These are phyloP conservation scores for Venusia cambrica DNA, from an alignment of 2,888 invertebrate genomes.

Conservation along the genomic window DNA sequence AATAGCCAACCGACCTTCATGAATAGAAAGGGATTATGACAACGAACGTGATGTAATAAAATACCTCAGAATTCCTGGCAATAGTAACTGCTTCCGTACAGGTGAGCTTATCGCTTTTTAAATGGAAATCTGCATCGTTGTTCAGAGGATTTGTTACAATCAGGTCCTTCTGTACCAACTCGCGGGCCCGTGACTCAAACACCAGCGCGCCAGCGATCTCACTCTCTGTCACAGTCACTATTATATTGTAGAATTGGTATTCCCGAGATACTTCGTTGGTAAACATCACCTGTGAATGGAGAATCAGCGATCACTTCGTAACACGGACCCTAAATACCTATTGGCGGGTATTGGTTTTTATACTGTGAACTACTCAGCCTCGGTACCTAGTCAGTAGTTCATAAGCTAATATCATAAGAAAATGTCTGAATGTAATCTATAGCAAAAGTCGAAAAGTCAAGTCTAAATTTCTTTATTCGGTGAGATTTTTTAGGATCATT, in stretches of 20 bases:
- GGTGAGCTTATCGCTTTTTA: slow-evolving; percentile 47
- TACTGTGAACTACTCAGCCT: too few relatives aligned
- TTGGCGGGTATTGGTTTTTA: too few relatives aligned
- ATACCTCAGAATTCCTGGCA: slow-evolving; percentile 60
- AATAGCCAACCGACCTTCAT: too few relatives aligned
- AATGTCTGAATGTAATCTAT: too few relatives aligned
- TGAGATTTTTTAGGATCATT: too few relatives aligned
- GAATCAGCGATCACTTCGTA: not conserved
- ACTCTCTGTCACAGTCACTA: slow-evolving; percentile 48
- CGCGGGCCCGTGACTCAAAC: slow-evolving; percentile 59
- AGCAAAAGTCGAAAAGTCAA: too few relatives aligned
- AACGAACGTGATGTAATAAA: too few relatives aligned
- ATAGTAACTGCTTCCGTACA: slow-evolving; percentile 49
- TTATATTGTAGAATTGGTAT: slow-evolving; percentile 65
- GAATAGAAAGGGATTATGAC: too few relatives aligned
- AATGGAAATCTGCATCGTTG: slow-evolving; percentile 42
- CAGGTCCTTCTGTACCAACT: slow-evolving; percentile 54
- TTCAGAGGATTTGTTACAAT: slow-evolving; percentile 55
- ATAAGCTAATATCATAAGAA: too few relatives aligned
- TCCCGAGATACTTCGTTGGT: slow-evolving; percentile 55
- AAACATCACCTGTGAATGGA: slow-evolving; percentile 55
- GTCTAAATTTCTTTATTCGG: too few relatives aligned
- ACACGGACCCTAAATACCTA: too few relatives aligned
- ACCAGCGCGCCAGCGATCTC: slow-evolving; percentile 55
- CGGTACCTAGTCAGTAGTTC: too few relatives aligned